Evolutionary conservation across 2,113 vertebrate species (phyloP), one percentile per base, ranked within the genome.

Genomic region (Hippolais icterina): DNA sequence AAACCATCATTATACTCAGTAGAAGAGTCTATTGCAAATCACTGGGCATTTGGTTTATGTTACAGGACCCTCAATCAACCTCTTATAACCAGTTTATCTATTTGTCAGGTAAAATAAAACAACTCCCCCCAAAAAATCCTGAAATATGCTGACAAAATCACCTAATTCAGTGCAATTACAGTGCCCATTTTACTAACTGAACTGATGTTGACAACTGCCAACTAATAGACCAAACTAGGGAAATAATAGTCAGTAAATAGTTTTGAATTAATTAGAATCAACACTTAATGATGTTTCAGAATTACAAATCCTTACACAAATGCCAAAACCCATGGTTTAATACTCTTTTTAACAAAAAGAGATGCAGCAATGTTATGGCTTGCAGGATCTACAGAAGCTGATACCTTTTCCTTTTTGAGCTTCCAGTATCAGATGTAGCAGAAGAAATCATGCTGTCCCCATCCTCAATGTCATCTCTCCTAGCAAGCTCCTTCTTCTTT

Each of bases 381-480:
- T 90, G 52, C 29, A 85, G 42, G 39, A 77, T 71, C n/a, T 61
- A 47, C 23, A 93, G 86, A 47, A 93, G 22, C 46, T 33, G 59
- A 56, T 96, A 99, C 99, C 99, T 99, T 98, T 99, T 99, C 94
- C 99, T 98, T 98, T 99, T 99, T 57, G 98, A 98, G 95, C 99
- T 99, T 94, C 99, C 98, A 76, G 99, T 98, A 89, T 99, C 99
- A 60, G 99, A 99, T 12, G 99, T 98, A 74, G 99, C 98, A 80
- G 99, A 99, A 89, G 99, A 99, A 87, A 99, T 98, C 99, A 99
- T 99, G 96, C 99, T 99, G 97, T 99, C 99, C 47, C 99, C 99
- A 59, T 99, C 99, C 70, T 99, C 99, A 69, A 98, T 98, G 70
- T 99, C 99, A 1, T 99, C 99, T 98, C 99, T 98, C 88, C 99